phyloP scores from a whole-genome alignment of 2,113 vertebrate genomes.

The Seriola quinqueradiata region DNA sequence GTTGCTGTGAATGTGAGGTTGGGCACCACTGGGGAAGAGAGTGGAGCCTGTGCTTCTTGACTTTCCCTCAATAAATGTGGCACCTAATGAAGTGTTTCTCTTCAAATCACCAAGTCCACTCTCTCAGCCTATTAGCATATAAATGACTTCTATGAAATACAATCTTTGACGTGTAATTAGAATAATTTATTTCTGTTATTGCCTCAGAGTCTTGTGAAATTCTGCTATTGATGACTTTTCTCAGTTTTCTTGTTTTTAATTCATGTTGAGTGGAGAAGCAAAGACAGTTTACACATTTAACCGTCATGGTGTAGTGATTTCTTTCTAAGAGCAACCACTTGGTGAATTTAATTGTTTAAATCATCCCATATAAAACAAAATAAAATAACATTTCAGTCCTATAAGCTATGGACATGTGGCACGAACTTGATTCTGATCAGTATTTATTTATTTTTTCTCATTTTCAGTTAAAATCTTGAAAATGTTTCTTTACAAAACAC shows the following conservation, averaged over 20 bases:
- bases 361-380: not conserved
- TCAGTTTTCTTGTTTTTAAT: not conserved
- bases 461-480: not conserved
- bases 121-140: not conserved
- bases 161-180: not conserved
- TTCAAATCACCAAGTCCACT: not conserved
- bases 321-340: not conserved
- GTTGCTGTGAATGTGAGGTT: not conserved
- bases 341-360: not conserved
- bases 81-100: not conserved
- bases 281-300: not conserved
- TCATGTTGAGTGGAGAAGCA: not conserved
- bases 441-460: no score
- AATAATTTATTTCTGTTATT: not conserved
- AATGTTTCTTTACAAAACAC: not conserved
- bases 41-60: no score
- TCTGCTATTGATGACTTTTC: not conserved
- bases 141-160: not conserved
- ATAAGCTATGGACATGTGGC: not conserved
- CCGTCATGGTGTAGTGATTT: not conserved
- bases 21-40: not conserved
- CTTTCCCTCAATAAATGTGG: not conserved
- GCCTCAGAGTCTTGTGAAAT: not conserved
- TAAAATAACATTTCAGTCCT: not conserved
- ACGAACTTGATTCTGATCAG: not conserved